Evolutionary conservation across 2,113 vertebrate species (phyloP), one percentile per base, ranked within the genome.

Genomic region (Phocoena sinus): DNA sequence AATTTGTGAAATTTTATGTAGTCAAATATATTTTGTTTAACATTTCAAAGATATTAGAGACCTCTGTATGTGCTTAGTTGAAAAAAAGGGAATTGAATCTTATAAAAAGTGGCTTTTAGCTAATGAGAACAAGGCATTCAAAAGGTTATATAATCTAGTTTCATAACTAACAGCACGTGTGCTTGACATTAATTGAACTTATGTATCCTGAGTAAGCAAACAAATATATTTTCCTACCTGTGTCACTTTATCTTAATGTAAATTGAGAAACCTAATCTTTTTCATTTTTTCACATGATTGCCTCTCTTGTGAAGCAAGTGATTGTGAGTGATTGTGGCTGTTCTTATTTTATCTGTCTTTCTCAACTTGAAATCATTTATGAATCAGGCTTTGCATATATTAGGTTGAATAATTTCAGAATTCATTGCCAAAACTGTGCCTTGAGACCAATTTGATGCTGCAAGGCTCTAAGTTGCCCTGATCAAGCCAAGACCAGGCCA

Each of bases 181-280:
- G 17, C 36, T n/a, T 93, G 70, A 89, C 60, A 81, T 89, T 93
- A 97, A 82, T 56, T 91, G 92, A 94, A 97, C 47, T 96, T 96
- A 91, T 1, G 11, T 94, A 50, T 97, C 79, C 89, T 80, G 77
- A 94, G 95, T 71, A 97, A 92, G 92, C 95, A 98, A 97, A 94
- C 96, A 97, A 94, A 92, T 90, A 41, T 89, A 73, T 96, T 97
- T 96, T 96, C 79, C 74, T 95, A 73, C 92, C 82, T 84, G 33
- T 88, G 89, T 97, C 41, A 96, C 62, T 88, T 80, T 96, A 95
- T 92, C 97, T 90, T 93, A 68, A 77, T 94, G 96, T 97, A 95
- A 97, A 92, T 77, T 95, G 95, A 98, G 98, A 97, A 97, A 87
- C 53, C 56, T 92, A 92, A 97, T 97, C 96, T 95, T 97, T 81